Evolutionary conservation across 2,797 vertebrate genomes (phyloP).

Genomic region (Todus mexicanus): DNA sequence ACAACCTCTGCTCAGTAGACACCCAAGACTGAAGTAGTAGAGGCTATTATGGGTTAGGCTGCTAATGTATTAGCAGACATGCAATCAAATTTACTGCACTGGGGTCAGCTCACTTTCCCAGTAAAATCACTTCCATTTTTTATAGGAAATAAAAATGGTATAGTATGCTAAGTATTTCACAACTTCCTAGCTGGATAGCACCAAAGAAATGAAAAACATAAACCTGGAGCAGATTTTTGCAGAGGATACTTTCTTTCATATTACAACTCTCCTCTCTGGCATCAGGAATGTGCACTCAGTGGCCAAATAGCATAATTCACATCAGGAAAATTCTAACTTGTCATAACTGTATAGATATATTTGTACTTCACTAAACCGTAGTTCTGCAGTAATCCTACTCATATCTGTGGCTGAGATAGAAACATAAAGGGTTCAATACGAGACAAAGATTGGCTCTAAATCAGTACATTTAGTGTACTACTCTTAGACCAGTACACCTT

Average conservation of each 20-base stretch:
- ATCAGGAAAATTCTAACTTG: not conserved
- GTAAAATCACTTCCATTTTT: not conserved
- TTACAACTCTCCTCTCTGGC: not conserved
- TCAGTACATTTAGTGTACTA: not conserved
- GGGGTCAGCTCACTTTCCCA: not conserved
- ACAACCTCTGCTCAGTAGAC: not conserved
- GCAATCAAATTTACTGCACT: not conserved
- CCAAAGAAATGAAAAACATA: not conserved
- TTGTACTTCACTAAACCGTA: not conserved
- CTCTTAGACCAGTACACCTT: not conserved
- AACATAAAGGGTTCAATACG: not conserved
- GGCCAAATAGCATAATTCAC: not conserved
- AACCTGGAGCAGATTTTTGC: not conserved
- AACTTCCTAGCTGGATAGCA: not conserved
- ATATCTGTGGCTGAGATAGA: not conserved
- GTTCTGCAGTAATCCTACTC: not conserved
- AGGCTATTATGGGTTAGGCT: not conserved
- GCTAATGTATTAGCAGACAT: not conserved
- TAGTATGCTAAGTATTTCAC: not conserved
- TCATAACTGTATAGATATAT: not conserved
- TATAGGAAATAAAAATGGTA: not conserved
- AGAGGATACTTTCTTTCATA: not conserved
- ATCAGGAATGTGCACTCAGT: not conserved
- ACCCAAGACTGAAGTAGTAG: not conserved
- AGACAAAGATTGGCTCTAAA: not conserved